A percentile compares a stretch with the other conserved stretches of the same genome.
phyloP scores from a whole-genome alignment of 2,888 invertebrate genomes.

The Thumatha senex region DNA sequence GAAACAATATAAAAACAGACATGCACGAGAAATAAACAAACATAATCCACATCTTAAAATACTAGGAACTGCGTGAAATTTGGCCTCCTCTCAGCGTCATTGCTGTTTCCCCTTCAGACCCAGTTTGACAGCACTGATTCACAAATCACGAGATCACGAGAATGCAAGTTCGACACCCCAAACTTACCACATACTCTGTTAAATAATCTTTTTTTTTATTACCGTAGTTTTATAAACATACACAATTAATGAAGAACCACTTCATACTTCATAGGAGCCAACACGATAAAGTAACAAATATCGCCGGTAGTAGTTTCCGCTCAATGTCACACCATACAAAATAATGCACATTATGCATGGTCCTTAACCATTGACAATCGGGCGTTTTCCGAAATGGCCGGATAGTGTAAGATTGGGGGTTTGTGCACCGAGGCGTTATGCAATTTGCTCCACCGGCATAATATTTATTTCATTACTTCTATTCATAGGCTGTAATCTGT shows the following conservation, averaged over 20 bases:
- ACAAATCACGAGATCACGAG: too few species aligned
- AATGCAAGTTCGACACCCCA: too few species aligned
- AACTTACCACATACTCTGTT: too few species aligned
- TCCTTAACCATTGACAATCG: slow-evolving; percentile 70
- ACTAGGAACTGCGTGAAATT: too few species aligned
- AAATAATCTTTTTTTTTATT: too few species aligned
- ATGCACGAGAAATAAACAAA: too few species aligned
- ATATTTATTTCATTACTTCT: slow-evolving; percentile 84
- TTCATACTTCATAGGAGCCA: slow-evolving; percentile 25
- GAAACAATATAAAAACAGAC: too few species aligned
- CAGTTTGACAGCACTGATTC: too few species aligned
- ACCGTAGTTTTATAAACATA: too few species aligned
- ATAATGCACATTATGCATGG: slow-evolving; percentile 53
- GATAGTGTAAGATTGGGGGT: slow-evolving; percentile 69
- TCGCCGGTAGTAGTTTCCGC: slow-evolving; percentile 66
- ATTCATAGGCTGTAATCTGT: slow-evolving; percentile 80
- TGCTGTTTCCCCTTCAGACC: too few species aligned
- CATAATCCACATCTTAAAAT: too few species aligned
- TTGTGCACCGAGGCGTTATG: slow-evolving; percentile 70
- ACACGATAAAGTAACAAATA: slow-evolving; percentile 26
- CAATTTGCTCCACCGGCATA: slow-evolving; percentile 80
- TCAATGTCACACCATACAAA: slow-evolving; percentile 63
- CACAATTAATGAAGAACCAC: background rate
- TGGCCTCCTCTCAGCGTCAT: too few species aligned
- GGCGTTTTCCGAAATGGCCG: slow-evolving; percentile 72